A percentile compares a stretch with the other conserved stretches of the same genome.
Evolutionary conservation across 2,797 vertebrate species (phyloP).

Genomic region (Lycodopsis pacificus): DNA sequence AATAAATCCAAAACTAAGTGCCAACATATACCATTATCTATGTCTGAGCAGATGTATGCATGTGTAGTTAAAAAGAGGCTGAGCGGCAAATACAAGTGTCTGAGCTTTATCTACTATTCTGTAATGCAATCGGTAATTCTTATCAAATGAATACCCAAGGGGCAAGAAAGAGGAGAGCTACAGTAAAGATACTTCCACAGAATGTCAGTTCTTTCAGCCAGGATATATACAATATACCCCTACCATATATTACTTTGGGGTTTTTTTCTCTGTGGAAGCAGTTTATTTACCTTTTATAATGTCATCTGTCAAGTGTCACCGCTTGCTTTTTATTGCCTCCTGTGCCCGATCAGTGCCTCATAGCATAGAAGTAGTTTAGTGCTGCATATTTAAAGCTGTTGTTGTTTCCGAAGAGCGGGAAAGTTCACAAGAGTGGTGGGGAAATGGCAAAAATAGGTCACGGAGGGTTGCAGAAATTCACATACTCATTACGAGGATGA

Average conservation of each 20-base stretch:
- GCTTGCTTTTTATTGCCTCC: slow-evolving; percentile 14
- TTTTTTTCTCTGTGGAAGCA: slow-evolving; percentile 3
- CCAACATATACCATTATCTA: neutral
- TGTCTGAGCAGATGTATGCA: neutral
- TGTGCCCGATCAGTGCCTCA: slow-evolving; percentile 12
- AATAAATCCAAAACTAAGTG: neutral
- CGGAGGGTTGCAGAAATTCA: slow-evolving; percentile 16
- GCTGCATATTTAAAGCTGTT: slow-evolving; percentile 20
- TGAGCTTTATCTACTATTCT: neutral
- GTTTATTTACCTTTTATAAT: slow-evolving; percentile 28
- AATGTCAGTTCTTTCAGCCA: slow-evolving; percentile 13
- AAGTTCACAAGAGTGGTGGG: neutral
- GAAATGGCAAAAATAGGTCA: slow-evolving; percentile 2
- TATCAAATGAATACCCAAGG: slow-evolving; percentile 13
- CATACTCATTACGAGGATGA: slow-evolving; percentile 19
- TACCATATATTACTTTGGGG: neutral
- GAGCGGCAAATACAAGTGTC: neutral
- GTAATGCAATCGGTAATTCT: neutral
- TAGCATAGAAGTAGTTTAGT: neutral
- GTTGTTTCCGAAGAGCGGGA: slow-evolving; percentile 16
- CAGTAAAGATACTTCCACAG: slow-evolving; percentile 4
- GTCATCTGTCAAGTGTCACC: slow-evolving; percentile 37
- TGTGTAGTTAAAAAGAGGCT: neutral
- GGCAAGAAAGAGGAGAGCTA: neutral
- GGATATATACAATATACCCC: slow-evolving; percentile 2